Evolutionary conservation across 2,888 invertebrate species (phyloP), one percentile per base, ranked within the genome.

Genomic region (Falcaria lacertinaria): DNA sequence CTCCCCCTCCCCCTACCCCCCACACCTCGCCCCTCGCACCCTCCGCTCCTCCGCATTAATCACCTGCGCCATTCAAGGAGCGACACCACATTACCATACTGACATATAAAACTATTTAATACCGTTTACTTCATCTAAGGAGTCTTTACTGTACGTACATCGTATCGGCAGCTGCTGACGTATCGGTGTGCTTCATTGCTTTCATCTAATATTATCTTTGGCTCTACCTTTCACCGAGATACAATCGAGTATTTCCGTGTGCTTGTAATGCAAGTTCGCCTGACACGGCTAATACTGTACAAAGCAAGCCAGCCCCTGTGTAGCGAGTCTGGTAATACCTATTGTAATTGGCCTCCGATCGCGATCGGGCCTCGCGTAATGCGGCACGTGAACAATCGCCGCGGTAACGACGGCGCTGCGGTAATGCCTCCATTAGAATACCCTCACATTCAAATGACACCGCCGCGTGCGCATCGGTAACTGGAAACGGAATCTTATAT

Each of bases 361-460:
- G 39, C 39, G 47, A 47, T 45, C 35, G 46, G 28, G 22, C 7
- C 5, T 11, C 41, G 36, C 19, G 33, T 40, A 28, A 28, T 28
- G 11, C 28, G 28, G 28, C 11, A 28, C 28, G 28, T 28, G 28
- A 28, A 28, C 28, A 28, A 28, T 28, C 28, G 28, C 11, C 11
- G 6, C 5, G 22, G 22, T 22, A 17, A 38, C 22, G 41, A 50
- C 60, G 52, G 34, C 43, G 43, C 42, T 44, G 41, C 39, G 25
- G 54, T 60, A 57, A 64, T 58, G 54, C 49, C 44, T 46, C 47
- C 53, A 61, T 63, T 61, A 57, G 45, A 65, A 60, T 61, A 60
- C 64, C 53, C 37, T 43, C 44, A 44, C 52, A 50, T 52, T 58
- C 52, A 51, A 52, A 55, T 51, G 49, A 46, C 47, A 48, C 45